Evolutionary conservation across 35 echinoderm and acorn worm species (phyloP), one percentile per base, ranked within the genome.

Genomic region (Lytechinus variegatus): DNA sequence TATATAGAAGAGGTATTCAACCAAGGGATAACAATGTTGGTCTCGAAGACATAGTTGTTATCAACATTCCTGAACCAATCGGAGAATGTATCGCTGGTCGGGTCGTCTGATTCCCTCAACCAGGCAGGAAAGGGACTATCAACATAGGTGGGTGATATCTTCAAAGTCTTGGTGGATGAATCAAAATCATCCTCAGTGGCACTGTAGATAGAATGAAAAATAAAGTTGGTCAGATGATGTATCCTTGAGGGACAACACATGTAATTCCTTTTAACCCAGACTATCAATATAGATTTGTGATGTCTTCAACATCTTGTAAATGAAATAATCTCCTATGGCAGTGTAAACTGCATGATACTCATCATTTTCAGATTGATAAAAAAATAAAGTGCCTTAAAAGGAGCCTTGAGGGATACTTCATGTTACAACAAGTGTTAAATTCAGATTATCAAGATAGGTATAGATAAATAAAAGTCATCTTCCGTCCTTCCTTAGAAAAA

Each of bases 41-140:
- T 86, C 56, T 97, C 95, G 86, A 97, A 95, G 9, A 93, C 95
- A 28, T 89, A 87, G 54, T 97, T 99, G 52, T 86, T 54, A 10
- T 93, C 86, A 58, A 97, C 95, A 53, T 97, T 71, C 9, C 98
- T 29, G 87, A 99, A 99, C 98, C 98, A 99, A 29, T 95, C 89
- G 8, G 98, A 99, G 89, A 99, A 99, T 0, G 98, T 91, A 54
- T 99, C 98, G 3, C 14, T 58, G 12, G 97, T 95, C 3, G 98
- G 98, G 52, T 95, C 97, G 24, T 95, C 89, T 1, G 98, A 99
- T 55, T 96, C 95, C 3, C 97, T 91, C 24, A 99, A 52, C 98
- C 98, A 99, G 33, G 92, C 86, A 16, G 94, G 97, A 52, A 97
- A 99, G 1, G 98, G 98, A 28, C 97, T 96, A 6, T 95, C 86